A percentile compares a stretch with the other conserved stretches of the same genome.
phyloP scores from a whole-genome alignment of 2,888 invertebrate genomes.

The Tetragonula carbonaria region DNA sequence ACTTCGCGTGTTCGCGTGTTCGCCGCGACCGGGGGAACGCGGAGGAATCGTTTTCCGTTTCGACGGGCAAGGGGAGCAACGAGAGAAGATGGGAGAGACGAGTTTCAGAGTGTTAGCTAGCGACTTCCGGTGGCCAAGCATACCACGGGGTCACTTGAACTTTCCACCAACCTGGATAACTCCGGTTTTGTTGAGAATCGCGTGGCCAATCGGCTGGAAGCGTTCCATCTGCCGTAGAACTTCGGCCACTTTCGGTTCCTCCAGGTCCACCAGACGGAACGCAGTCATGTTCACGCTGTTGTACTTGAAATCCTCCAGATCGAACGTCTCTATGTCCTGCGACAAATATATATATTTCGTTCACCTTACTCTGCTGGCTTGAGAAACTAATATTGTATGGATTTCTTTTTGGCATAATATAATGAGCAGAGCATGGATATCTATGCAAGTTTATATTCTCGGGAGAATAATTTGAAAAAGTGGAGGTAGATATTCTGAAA shows the following conservation, averaged over 20 bases:
- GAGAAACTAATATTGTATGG: too few relatives aligned
- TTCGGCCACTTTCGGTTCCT: conserved; percentile 90
- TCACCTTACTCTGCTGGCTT: neutral
- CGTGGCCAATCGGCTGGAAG: conserved; percentile 93
- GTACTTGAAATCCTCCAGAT: conserved; percentile 95
- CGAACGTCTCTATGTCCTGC: conserved; percentile 94
- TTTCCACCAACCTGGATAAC: conserved; percentile 87
- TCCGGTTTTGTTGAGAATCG: conserved; percentile 89
- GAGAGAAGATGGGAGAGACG: conserved; percentile 2
- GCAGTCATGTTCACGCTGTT: conserved; percentile 98
- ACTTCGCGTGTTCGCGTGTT: neutral
- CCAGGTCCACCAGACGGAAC: conserved; percentile 93
- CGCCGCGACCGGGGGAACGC: neutral
- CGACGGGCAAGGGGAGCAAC: neutral
- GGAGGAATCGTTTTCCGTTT: conserved; percentile 33
- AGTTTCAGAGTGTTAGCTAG: conserved; percentile 36
- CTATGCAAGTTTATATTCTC: too few relatives aligned
- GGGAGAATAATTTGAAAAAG: too few relatives aligned
- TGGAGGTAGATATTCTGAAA: too few relatives aligned
- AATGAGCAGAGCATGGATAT: too few relatives aligned
- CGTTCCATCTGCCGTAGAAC: conserved; percentile 93
- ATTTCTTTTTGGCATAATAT: too few relatives aligned
- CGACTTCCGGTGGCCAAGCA: conserved; percentile 41
- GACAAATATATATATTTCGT: conserved; percentile 49
- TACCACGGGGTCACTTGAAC: conserved; percentile 51